These are phyloP conservation scores for Nomada ruficornis DNA, from an alignment of 2,888 invertebrate genomes.

Conservation along the genomic window DNA sequence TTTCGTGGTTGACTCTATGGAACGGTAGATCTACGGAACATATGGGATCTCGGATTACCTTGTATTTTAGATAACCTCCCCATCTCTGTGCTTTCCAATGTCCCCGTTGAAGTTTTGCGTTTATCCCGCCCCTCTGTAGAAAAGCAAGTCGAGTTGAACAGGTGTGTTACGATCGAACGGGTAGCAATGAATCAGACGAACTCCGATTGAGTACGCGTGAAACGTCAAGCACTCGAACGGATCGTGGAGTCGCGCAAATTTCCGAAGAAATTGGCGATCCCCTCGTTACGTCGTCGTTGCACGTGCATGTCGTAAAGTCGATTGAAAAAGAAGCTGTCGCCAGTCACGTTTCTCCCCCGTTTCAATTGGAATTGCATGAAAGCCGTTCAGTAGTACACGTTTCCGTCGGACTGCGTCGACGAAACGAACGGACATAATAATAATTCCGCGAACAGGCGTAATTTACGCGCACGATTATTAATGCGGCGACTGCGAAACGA, in stretches of 20 bases:
- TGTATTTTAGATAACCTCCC: not conserved
- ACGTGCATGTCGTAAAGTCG: not conserved
- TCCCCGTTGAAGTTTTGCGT: not conserved
- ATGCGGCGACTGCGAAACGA: not conserved
- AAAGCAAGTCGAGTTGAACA: not conserved
- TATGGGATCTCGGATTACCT: not conserved
- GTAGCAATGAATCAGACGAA: constrained; percentile 6
- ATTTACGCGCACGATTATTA: not conserved
- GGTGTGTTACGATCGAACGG: constrained; percentile 9
- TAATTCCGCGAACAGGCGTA: not conserved
- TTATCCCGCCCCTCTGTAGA: not conserved
- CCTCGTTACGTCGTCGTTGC: not conserved
- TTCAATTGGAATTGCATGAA: not conserved
- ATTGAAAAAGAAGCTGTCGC: not conserved
- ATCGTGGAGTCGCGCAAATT: not conserved
- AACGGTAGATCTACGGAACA: not conserved
- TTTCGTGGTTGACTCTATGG: not conserved
- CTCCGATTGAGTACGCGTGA: constrained; percentile 28
- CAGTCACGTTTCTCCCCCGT: not conserved
- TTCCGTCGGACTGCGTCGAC: not conserved
- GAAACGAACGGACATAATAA: not conserved
- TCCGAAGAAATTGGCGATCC: not conserved
- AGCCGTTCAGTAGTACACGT: not conserved
- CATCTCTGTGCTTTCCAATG: too few species aligned
- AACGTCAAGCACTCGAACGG: not conserved